These are phyloP conservation scores for Epistrophe grossulariae DNA, from an alignment of 2,888 invertebrate species.

Conservation along the genomic window DNA sequence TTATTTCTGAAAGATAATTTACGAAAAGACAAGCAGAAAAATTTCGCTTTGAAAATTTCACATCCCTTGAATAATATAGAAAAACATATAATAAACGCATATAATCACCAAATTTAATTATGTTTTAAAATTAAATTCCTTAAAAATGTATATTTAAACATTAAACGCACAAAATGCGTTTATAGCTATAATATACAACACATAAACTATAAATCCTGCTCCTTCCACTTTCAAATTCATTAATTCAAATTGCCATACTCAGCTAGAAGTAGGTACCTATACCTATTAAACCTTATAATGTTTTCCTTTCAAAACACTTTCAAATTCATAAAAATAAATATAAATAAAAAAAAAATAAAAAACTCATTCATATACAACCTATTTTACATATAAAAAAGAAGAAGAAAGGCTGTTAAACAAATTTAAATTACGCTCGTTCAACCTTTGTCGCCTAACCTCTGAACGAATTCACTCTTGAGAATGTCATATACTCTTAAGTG, in stretches of 20 bases:
- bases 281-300: neutral
- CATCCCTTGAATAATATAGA: no score
- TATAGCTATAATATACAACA: neutral
- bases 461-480: slow-evolving; percentile 53
- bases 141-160: neutral
- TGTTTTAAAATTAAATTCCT: slow-evolving; percentile 18
- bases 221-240: slow-evolving; percentile 44
- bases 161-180: neutral
- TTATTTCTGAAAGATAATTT: no score
- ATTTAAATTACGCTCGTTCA: slow-evolving; percentile 65
- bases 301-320: slow-evolving; percentile 48
- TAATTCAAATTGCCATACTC: slow-evolving; percentile 60
- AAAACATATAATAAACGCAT: no score
- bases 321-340: slow-evolving; percentile 60
- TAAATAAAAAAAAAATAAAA: slow-evolving; percentile 36
- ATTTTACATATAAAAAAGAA: neutral
- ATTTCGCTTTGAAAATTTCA: no score
- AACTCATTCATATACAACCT: slow-evolving; percentile 16
- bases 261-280: slow-evolving; percentile 10
- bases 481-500: slow-evolving; percentile 58
- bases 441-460: slow-evolving; percentile 69
- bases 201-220: slow-evolving; percentile 7
- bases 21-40: no score
- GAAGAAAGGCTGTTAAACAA: slow-evolving; percentile 55
- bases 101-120: neutral